Base-by-base conservation (phyloP, 2,888 invertebrate species). In the Oegoconia quadripuncta region DNA sequence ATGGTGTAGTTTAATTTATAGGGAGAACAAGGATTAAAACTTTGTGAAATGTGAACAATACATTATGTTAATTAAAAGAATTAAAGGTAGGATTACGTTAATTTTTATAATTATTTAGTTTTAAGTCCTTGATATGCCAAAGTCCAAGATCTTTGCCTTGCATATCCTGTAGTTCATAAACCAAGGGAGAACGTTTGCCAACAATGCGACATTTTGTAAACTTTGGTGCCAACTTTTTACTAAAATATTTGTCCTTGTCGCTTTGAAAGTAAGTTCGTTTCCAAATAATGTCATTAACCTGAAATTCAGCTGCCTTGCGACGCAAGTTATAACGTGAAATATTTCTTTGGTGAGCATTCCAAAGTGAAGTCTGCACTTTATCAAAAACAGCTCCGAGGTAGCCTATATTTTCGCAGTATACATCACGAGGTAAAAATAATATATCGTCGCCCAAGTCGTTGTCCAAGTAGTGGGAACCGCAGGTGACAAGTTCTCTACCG, bases 141-240 rank as follows among this genome's bases (percentile, higher is more conserved):
- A n/a, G n/a, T n/a, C n/a, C n/a, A n/a, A n/a, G n/a, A n/a, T n/a
- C n/a, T n/a, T n/a, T n/a, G n/a, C n/a, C n/a, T n/a, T n/a, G n/a
- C n/a, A n/a, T n/a, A n/a, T n/a, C n/a, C n/a, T n/a, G n/a, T n/a
- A n/a, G n/a, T n/a, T n/a, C n/a, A n/a, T n/a, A n/a, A n/a, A n/a
- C n/a, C n/a, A n/a, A n/a, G n/a, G n/a, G n/a, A n/a, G n/a, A n/a
- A n/a, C n/a, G n/a, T n/a, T n/a, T n/a, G n/a, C n/a, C n/a, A n/a
- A n/a, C n/a, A n/a, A n/a, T n/a, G n/a, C n/a, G n/a, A n/a, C n/a
- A n/a, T n/a, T n/a, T n/a, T n/a, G n/a, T n/a, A n/a, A n/a, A n/a
- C n/a, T n/a, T n/a, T n/a, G n/a, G n/a, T n/a, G 52, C 52, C 12
- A 53, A 16, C 34, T 55, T 55, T 30, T 51, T 55, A 6, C 16